Evolutionary conservation across 2,113 vertebrate genomes (phyloP).

Genomic region (Bagarius yarrelli): DNA sequence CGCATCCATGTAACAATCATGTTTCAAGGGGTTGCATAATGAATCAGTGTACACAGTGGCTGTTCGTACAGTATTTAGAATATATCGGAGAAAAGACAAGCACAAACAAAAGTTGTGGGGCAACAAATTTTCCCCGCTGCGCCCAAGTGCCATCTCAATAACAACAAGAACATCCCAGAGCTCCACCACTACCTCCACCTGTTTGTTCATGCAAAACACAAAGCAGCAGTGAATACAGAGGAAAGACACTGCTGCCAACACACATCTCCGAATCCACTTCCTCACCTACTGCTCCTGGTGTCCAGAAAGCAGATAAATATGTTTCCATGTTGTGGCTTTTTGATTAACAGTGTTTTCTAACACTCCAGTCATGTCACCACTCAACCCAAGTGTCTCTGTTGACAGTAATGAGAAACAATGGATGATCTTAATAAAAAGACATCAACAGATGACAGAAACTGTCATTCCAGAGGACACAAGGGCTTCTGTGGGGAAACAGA

Average conservation of each 20-base stretch:
- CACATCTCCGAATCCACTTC: background rate
- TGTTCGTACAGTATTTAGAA: background rate
- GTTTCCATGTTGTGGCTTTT: slow-evolving; percentile 2
- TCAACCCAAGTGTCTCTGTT: slow-evolving; percentile 15
- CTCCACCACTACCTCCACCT: background rate
- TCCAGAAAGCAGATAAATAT: slow-evolving; percentile 5
- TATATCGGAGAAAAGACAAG: background rate
- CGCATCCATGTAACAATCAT: background rate
- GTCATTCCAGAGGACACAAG: background rate
- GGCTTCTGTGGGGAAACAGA: background rate
- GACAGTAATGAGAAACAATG: slow-evolving; percentile 41
- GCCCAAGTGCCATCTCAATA: background rate
- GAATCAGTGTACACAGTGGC: background rate
- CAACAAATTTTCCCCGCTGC: background rate
- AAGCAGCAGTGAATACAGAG: background rate
- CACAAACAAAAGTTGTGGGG: too few relatives aligned
- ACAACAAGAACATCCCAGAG: background rate
- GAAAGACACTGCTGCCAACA: background rate
- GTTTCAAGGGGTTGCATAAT: background rate
- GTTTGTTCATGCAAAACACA: background rate
- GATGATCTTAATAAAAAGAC: slow-evolving; percentile 33
- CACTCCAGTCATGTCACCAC: slow-evolving; percentile 11
- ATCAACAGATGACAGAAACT: slow-evolving; percentile 19
- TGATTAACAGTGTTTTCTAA: slow-evolving; percentile 21
- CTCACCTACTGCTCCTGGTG: background rate